Evolutionary conservation across 2,113 vertebrate genomes (phyloP), one percentile per base, ranked within the genome.

Genomic region (Hippocampus mohnikei): DNA sequence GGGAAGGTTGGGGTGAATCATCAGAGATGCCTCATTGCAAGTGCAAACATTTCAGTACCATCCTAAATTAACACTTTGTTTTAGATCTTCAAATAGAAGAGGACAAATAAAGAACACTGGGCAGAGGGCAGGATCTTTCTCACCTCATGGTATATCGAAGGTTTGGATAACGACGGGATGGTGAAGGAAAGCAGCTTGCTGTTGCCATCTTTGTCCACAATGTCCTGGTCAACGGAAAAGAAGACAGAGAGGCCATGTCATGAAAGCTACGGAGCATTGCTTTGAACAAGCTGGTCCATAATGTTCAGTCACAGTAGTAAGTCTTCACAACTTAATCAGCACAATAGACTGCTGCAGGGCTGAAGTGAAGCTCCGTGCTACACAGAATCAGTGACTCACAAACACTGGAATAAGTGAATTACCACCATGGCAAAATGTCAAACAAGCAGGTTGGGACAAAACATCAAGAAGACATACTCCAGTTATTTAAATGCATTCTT

Each of bases 81-180:
- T 50, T 50, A 37, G 33, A 37, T 50, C 5, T 50, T 20, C 20
- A 18, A 50, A 18, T 50, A 16, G 16, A 18, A 50, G 46, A 15
- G 63, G 41, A 33, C 13, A 66, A 42, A 25, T 27, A 66, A 12
- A 66, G 11, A 50, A 16, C 50, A 21, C 18, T 50, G 4, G 18
- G 18, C 16, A 7, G 18, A 7, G 48, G 7, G 16, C 18, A 20
- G 48, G 48, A 9, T 13, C 25, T 13, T 44, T 53, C 94, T 91
- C 91, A 98, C 97, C 94, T 99, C 96, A 53, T 98, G 97, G 85
- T 99, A 99, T 91, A 99, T 93, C 20, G 97, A 98, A 33, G 96
- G 96, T 82, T 99, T 98, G 40, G 96, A 99, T 88, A 99, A 93
- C 0, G 97, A 98, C 48, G 96, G 97, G 72, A 99, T 97, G 55